Evolutionary conservation across 2,888 invertebrate species (phyloP).

Genomic region (Eilema griseolum): DNA sequence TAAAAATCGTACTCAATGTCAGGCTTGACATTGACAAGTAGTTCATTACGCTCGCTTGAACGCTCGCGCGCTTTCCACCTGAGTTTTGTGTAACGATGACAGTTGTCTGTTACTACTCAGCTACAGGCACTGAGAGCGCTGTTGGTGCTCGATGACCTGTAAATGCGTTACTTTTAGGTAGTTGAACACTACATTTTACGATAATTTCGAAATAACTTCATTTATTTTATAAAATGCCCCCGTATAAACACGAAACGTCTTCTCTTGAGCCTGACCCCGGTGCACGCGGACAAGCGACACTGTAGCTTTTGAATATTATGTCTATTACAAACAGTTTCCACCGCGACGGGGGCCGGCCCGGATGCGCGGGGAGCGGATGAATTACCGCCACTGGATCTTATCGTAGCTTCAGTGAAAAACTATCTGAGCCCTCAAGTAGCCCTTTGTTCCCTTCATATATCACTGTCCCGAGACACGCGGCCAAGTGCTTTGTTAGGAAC

Average conservation of each 20-base stretch:
- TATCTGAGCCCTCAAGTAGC: not conserved
- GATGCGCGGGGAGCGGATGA: not conserved
- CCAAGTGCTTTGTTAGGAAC: not conserved
- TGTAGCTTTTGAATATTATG: not conserved
- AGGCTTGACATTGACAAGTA: not conserved
- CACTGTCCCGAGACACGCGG: not conserved
- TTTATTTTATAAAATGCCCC: too few species aligned
- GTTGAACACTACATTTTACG: not conserved
- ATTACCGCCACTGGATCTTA: not conserved
- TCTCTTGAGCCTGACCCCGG: too few species aligned
- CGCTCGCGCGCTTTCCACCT: not conserved
- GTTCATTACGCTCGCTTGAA: not conserved
- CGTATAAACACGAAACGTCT: too few species aligned
- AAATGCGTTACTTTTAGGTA: not conserved
- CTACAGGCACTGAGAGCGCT: not conserved
- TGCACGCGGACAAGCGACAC: not conserved
- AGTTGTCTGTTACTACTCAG: not conserved
- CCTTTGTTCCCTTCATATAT: constrained; percentile 2
- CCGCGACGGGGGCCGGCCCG: not conserved
- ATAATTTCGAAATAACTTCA: not conserved
- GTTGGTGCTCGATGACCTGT: too few species aligned
- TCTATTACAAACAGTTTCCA: not conserved
- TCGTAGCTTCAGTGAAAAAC: constrained; percentile 2
- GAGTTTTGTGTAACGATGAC: not conserved
- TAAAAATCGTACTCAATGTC: not conserved